Conservation (phyloP, 2,888 invertebrate genomes). For the Orthosia gothica region DNA sequence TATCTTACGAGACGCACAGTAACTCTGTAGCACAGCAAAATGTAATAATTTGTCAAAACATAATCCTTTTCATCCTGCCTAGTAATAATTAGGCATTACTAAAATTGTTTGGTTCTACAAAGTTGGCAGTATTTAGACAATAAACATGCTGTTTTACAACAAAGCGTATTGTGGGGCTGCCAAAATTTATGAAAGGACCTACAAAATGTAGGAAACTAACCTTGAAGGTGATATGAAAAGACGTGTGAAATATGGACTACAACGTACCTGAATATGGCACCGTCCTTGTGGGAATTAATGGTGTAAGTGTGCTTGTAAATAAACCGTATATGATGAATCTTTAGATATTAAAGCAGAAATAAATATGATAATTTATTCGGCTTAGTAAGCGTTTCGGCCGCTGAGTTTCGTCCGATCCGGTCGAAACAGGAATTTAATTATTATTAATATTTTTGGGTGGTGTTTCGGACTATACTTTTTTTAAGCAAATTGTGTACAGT, state of each 20-base stretch:
- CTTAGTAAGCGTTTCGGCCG: too few species aligned
- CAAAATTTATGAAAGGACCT: slow-evolving; percentile 30
- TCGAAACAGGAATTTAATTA: too few species aligned
- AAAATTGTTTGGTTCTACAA: slow-evolving; percentile 9
- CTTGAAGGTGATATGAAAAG: slow-evolving; percentile 29
- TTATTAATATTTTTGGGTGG: too few species aligned
- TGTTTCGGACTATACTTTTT: too few species aligned
- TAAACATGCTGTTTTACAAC: slow-evolving; percentile 22
- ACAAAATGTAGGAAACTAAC: neutral
- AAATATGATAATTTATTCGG: neutral
- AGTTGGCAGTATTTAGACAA: slow-evolving; percentile 10
- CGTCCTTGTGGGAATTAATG: neutral
- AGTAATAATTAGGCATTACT: slow-evolving; percentile 16
- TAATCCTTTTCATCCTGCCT: neutral
- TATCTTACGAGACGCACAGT: neutral
- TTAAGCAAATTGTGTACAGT: too few species aligned
- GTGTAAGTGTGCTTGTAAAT: neutral
- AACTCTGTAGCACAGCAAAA: neutral
- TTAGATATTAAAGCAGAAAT: neutral
- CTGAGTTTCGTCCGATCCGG: too few species aligned
- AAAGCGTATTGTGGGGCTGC: slow-evolving; percentile 30
- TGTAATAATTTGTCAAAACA: slow-evolving; percentile 3
- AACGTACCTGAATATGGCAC: neutral
- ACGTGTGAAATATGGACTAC: slow-evolving; percentile 28
- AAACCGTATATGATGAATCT: neutral